These are phyloP conservation scores for Odontomyia ornata DNA, from an alignment of 2,888 invertebrate genomes.

Conservation along the genomic window DNA sequence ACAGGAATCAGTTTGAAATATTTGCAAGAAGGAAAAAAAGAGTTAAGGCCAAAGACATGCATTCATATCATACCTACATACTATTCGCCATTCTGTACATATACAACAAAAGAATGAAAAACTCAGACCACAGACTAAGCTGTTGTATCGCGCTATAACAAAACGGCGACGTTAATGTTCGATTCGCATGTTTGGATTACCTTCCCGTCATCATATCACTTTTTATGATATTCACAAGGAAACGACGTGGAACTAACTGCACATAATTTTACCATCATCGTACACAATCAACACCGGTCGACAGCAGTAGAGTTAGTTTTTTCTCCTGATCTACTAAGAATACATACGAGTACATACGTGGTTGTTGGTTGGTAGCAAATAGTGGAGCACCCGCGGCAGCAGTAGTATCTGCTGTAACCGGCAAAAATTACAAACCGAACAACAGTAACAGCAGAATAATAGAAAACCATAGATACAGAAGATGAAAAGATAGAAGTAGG, in stretches of 20 bases:
- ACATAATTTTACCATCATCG: conserved; percentile 21
- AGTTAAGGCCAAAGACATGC: conserved; percentile 35
- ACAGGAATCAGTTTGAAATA: no score
- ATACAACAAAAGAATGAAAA: not conserved
- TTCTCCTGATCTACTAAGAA: no score
- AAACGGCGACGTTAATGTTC: conserved; percentile 62
- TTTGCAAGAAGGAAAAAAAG: conserved; percentile 15
- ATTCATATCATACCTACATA: not conserved
- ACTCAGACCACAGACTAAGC: conserved; percentile 6
- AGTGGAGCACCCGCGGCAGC: no score
- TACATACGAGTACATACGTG: no score
- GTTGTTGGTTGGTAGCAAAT: no score
- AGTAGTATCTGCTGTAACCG: not conserved
- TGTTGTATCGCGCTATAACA: conserved; percentile 19
- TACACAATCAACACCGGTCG: conserved; percentile 1
- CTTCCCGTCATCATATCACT: conserved; percentile 38
- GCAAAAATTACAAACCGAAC: not conserved
- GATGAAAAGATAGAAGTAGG: not conserved
- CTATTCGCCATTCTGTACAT: not conserved
- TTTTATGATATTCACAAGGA: conserved; percentile 43
- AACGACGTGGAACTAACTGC: conserved; percentile 44
- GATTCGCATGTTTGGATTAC: conserved; percentile 59
- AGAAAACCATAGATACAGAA: conserved; percentile 5
- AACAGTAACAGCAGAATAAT: conserved; percentile 1
- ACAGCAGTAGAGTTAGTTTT: conserved; percentile 13